Evolutionary conservation across 2,797 vertebrate species (phyloP), one percentile per base, ranked within the genome.

Genomic region (Megaceryle alcyon): DNA sequence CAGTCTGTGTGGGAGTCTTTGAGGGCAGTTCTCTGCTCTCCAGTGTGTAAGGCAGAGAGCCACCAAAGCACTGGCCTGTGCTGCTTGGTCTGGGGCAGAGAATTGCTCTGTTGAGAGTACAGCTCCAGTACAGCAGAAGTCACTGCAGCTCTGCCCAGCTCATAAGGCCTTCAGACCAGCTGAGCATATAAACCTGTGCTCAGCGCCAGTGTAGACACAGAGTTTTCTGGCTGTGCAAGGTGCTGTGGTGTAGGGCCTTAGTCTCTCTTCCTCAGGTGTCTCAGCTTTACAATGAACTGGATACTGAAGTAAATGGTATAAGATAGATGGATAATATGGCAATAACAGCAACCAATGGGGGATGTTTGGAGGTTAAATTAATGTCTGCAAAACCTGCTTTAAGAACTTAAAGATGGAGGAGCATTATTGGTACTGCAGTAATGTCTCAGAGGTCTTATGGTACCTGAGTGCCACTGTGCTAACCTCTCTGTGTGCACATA

Each of bases 61-160:
- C 37, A 53, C 51, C 51, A 20, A 56, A 70, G 31, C 59, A 51
- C 25, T 56, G 56, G 13, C 23, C 60, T 51, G 17, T 51, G 33
- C 35, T 64, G 26, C 66, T 61, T 70, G 23, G 6, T 49, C 33
- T 53, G 53, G 43, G 43, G 23, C 56, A 78, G 51, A 59, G 57
- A 20, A 76, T 21, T 41, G 29, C n/a, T 81, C 28, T 35, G 56
- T 26, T n/a, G 39, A 26, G 39, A 54, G 33, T 0, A 0, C 0
- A 2, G 59, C 59, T 64, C 10, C 14, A 21, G 23, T 56, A 60
- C 16, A 31, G 33, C 29, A 71, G 29, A 29, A 44, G 19, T 11
- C 37, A 15, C 44, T 72, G 61, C 37, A 44, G 37, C 33, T 35
- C 39, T 39, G 37, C 33, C 31, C 39, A n/a, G 39, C 12, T 92